Conservation (phyloP, 2,888 invertebrate genomes). For the Osmoderma eremita region DNA sequence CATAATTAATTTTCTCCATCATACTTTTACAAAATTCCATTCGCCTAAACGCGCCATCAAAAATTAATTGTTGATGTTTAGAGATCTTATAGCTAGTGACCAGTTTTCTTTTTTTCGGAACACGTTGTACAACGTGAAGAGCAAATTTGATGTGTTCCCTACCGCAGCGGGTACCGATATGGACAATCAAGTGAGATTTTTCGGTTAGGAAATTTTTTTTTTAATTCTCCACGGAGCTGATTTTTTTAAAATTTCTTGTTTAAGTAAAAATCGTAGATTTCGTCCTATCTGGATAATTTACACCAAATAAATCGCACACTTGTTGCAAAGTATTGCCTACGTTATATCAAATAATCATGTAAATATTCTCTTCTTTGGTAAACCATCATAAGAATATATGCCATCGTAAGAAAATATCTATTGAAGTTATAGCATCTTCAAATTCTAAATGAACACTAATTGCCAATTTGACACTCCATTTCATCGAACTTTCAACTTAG, state of each 20-base stretch:
- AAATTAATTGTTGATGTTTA: background rate
- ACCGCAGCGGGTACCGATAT: slow-evolving; percentile 9
- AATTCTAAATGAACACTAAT: background rate
- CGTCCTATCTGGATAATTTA: slow-evolving; percentile 5
- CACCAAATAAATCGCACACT: slow-evolving; percentile 23
- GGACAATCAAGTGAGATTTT: slow-evolving; percentile 1
- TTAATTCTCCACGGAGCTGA: slow-evolving; percentile 7
- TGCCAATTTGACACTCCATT: too few species aligned
- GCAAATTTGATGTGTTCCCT: slow-evolving; percentile 1
- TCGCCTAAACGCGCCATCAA: slow-evolving; percentile 2
- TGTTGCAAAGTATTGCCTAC: background rate
- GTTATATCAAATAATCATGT: slow-evolving; percentile 8
- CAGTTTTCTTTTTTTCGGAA: background rate
- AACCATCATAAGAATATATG: too few species aligned
- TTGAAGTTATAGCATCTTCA: background rate
- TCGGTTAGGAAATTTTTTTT: slow-evolving; percentile 3
- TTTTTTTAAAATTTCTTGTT: slow-evolving; percentile 8
- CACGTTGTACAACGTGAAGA: background rate
- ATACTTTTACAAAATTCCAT: background rate
- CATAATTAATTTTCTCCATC: background rate
- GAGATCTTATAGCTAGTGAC: background rate
- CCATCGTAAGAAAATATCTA: slow-evolving; percentile 10
- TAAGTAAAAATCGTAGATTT: background rate
- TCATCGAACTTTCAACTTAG: too few species aligned
- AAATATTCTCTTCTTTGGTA: slow-evolving; percentile 11